A percentile compares a stretch with the other conserved stretches of the same genome.
phyloP scores from a whole-genome alignment of 2,797 vertebrate species.

The Sebastes miniatus region DNA sequence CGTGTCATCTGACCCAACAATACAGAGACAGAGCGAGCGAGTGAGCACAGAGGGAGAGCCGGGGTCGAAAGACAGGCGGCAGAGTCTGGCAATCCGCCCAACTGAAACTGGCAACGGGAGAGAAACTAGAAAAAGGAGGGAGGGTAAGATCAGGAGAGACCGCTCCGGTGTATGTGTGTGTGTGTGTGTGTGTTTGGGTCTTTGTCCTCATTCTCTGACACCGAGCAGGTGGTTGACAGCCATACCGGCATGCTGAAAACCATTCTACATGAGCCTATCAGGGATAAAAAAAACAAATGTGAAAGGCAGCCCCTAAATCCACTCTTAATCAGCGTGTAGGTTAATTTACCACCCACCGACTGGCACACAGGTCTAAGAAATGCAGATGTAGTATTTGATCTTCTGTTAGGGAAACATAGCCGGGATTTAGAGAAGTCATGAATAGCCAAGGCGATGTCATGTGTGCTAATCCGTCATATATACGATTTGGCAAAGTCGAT shows the following conservation, averaged over 20 bases:
- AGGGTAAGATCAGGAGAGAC: constrained; percentile 10
- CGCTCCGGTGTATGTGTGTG: not conserved
- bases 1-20: constrained; percentile 72
- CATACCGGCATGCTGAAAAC: constrained; percentile 21
- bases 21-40: constrained; percentile 51
- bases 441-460: constrained; percentile 51
- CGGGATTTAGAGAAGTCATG: constrained; percentile 38
- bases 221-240: constrained; percentile 42
- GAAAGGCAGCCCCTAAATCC: constrained; percentile 41
- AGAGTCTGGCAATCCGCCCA: constrained; percentile 66
- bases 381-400: constrained; percentile 60
- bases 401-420: constrained; percentile 49
- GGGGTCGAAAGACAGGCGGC: constrained; percentile 61
- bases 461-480: constrained; percentile 67
- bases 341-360: constrained; percentile 65
- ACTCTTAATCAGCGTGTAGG: constrained; percentile 65
- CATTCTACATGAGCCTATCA: constrained; percentile 39
- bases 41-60: constrained; percentile 63
- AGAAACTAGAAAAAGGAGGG: constrained; percentile 18
- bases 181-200: constrained; percentile 7
- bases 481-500: constrained; percentile 54
- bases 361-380: constrained; percentile 43
- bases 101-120: constrained; percentile 64
- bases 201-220: constrained; percentile 27
- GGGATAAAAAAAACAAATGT: constrained; percentile 34